Evolutionary conservation across 2,113 vertebrate species (phyloP).

Genomic region (Cheilinus undulatus): DNA sequence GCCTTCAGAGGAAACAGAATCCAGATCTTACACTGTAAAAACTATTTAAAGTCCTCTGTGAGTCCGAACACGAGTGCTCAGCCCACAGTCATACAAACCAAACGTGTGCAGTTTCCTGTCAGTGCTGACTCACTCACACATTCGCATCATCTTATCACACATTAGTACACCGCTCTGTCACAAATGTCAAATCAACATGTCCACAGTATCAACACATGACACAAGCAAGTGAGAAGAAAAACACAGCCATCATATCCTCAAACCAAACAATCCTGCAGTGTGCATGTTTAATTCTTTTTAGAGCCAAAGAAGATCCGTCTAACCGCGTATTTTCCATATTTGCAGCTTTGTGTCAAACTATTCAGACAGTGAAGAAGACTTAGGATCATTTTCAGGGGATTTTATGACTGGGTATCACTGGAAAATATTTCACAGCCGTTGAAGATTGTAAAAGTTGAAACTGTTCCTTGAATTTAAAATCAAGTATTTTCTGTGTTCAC

Average conservation of each 20-base stretch:
- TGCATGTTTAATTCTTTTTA: neutral
- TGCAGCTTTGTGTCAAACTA: neutral
- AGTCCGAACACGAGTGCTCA: neutral
- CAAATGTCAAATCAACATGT: slow-evolving; percentile 61
- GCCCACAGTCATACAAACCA: slow-evolving; percentile 17
- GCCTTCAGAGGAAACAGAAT: slow-evolving; percentile 20
- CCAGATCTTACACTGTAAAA: slow-evolving; percentile 16
- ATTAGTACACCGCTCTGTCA: slow-evolving; percentile 9
- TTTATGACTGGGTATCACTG: too few species aligned
- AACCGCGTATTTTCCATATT: slow-evolving; percentile 7
- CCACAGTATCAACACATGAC: slow-evolving; percentile 43
- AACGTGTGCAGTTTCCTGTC: slow-evolving; percentile 26
- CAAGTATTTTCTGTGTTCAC: too few species aligned
- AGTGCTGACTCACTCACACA: slow-evolving; percentile 39
- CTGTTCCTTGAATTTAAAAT: neutral
- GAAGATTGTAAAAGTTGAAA: neutral
- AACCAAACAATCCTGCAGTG: slow-evolving; percentile 24
- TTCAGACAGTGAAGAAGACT: neutral
- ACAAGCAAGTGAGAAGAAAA: slow-evolving; percentile 44
- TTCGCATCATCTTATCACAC: slow-evolving; percentile 17
- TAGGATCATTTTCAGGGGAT: neutral
- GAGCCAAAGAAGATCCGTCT: neutral
- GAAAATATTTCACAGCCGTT: neutral
- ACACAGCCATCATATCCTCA: slow-evolving; percentile 20
- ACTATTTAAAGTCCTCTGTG: neutral